Percentiles rank a stretch among this genome's conserved stretches.
phyloP scores from a whole-genome alignment of 1,140 invertebrate genomes.

The Chelonus insularis region DNA sequence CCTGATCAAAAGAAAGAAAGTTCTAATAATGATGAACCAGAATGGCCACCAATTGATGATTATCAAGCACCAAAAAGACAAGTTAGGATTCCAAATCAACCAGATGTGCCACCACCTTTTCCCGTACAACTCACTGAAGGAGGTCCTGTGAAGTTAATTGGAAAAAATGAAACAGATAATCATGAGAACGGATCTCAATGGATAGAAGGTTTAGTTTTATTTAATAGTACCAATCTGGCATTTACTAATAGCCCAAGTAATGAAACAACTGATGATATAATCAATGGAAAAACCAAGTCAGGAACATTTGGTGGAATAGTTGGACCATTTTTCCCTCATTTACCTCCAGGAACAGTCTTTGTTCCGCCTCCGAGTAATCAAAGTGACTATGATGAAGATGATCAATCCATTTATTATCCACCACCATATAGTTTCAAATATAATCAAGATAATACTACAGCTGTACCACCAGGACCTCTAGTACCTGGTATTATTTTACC shows the following conservation, averaged over 20 bases:
- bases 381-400: conserved; percentile 78
- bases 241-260: conserved; percentile 57
- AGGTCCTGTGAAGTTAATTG: conserved; percentile 76
- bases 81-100: conserved; percentile 74
- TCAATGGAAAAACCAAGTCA: conserved; percentile 23
- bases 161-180: conserved; percentile 61
- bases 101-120: conserved; percentile 84
- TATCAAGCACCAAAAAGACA: conserved; percentile 78
- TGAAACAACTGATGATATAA: conserved; percentile 25
- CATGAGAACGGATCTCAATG: conserved; percentile 38
- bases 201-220: conserved; percentile 46
- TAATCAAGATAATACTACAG: conserved; percentile 73
- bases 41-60: conserved; percentile 80
- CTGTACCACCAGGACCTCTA: conserved; percentile 79
- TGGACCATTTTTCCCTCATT: conserved; percentile 65
- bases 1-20: conserved; percentile 56
- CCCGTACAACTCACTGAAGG: conserved; percentile 80
- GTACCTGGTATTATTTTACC: conserved; percentile 86
- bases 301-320: conserved; percentile 43
- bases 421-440: conserved; percentile 87
- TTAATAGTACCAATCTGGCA: conserved; percentile 47
- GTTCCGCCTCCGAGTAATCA: conserved; percentile 72
- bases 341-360: conserved; percentile 71
- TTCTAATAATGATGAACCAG: conserved; percentile 42
- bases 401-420: conserved; percentile 87